A percentile compares a stretch with the other conserved stretches of the same genome.
These are phyloP conservation scores for Intellagama lesueurii DNA, from an alignment of 2,797 vertebrate species.

Conservation along the genomic window DNA sequence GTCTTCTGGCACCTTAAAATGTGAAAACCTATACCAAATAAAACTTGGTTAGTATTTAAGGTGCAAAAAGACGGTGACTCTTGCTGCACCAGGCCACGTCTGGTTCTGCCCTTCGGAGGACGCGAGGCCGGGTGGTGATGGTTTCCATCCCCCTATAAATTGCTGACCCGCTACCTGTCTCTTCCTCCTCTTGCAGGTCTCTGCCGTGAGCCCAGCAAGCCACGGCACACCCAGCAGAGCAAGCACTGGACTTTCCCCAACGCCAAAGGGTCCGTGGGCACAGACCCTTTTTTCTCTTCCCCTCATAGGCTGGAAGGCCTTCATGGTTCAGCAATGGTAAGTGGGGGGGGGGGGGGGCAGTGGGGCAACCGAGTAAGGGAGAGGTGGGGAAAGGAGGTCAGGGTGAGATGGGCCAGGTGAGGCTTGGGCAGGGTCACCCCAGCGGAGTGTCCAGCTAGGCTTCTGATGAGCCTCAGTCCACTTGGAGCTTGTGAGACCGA, in stretches of 20 bases:
- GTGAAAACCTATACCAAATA: too few relatives aligned
- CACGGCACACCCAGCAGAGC: constrained; percentile 76
- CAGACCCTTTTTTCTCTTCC: constrained; percentile 88
- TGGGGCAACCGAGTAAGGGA: not conserved
- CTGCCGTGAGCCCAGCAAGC: constrained; percentile 78
- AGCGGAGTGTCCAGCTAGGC: not conserved
- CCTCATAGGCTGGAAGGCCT: constrained; percentile 83
- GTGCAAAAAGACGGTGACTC: too few relatives aligned
- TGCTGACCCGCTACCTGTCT: not conserved
- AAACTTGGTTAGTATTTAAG: too few relatives aligned
- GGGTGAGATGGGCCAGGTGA: too few relatives aligned
- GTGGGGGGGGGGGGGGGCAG: not conserved
- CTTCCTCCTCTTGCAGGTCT: constrained; percentile 70
- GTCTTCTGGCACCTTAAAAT: too few relatives aligned
- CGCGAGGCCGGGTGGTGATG: not conserved
- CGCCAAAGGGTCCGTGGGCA: constrained; percentile 83
- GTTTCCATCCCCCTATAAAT: not conserved
- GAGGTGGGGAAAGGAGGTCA: too few relatives aligned
- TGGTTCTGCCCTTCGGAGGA: not conserved
- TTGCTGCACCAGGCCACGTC: too few relatives aligned
- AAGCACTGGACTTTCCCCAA: constrained; percentile 98
- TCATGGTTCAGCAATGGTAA: constrained; percentile 70
- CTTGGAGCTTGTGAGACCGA: not conserved
- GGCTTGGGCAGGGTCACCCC: not conserved
- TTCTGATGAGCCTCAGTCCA: not conserved